Conservation (phyloP, 2,113 vertebrate genomes). For the Oenanthe oenanthe region DNA sequence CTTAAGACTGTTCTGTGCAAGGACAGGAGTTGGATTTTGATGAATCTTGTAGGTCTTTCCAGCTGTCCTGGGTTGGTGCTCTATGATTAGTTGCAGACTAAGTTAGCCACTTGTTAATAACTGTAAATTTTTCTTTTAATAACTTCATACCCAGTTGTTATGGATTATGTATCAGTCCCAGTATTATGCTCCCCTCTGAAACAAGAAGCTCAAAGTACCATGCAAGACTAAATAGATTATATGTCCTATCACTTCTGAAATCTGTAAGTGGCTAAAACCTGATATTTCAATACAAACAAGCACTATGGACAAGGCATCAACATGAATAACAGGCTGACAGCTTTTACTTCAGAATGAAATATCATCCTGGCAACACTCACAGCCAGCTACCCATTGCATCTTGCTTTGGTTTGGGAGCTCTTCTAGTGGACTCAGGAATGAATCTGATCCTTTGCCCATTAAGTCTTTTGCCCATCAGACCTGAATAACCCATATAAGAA, state of each 20-base stretch:
- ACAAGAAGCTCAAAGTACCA: neutral
- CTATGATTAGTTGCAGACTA: neutral
- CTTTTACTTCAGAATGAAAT: neutral
- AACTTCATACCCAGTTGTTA: neutral
- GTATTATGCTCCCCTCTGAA: neutral
- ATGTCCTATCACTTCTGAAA: slow-evolving; percentile 11
- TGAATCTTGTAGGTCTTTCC: neutral
- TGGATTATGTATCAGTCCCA: neutral
- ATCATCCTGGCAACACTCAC: neutral
- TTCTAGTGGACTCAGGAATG: neutral
- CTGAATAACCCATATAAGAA: neutral
- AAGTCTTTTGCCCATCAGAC: neutral
- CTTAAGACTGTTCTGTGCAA: neutral
- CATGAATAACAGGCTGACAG: neutral
- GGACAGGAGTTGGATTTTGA: neutral
- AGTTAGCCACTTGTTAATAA: neutral
- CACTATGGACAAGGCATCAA: neutral
- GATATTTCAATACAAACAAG: neutral
- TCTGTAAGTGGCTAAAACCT: neutral
- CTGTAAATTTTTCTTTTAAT: neutral
- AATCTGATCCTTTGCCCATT: neutral
- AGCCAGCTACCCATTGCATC: neutral
- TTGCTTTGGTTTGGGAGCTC: neutral
- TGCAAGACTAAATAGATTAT: neutral
- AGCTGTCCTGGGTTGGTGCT: too few relatives aligned